Evolutionary conservation across 2,113 vertebrate genomes (phyloP), one percentile per base, ranked within the genome.

Genomic region (Sphaerodactylus townsendi): DNA sequence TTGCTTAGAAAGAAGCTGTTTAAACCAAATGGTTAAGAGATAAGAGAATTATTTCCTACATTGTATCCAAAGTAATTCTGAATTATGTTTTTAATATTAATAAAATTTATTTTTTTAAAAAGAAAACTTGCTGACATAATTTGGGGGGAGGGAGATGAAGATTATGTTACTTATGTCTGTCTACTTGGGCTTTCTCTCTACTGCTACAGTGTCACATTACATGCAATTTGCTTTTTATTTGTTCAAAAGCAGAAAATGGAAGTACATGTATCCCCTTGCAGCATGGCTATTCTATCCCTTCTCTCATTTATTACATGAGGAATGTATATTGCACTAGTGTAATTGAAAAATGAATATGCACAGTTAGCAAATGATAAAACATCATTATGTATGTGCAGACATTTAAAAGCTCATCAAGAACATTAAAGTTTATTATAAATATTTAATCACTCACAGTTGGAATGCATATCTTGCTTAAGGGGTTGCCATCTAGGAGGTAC

Each of bases 381-480:
- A 82, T 41, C 25, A 39, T 74, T 74, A 4, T 50, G 5, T 84
- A 30, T 87, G 73, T 1, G 77, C 0, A 15, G 17, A 80, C 84
- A 7, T 14, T 39, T 74, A 13, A 77, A 21, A 11, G 76, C 87
- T 70, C 3, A 8, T 1, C 73, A 28, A 82, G 73, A 87, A 17
- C 14, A 56, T 1, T 62, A 56, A 13, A 13, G 74, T 89, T 83
- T 19, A 69, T 23, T 66, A 0, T 30, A 72, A 88, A 90, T 39
- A 78, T 1, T 4, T 2, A 0, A 1, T 73, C 90, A 97, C 98
- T 98, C 96, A 99, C 99, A 30, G 97, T 99, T 86, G 99, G 99
- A 93, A 99, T 99, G 88, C 98, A 99, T 88, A 99, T 97, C 93
- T 99, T 99, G 97, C 99, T 99, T 93, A 99, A 96, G 3, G 99